phyloP scores from a whole-genome alignment of 2,113 vertebrate genomes.

The Nycticorax nycticorax region DNA sequence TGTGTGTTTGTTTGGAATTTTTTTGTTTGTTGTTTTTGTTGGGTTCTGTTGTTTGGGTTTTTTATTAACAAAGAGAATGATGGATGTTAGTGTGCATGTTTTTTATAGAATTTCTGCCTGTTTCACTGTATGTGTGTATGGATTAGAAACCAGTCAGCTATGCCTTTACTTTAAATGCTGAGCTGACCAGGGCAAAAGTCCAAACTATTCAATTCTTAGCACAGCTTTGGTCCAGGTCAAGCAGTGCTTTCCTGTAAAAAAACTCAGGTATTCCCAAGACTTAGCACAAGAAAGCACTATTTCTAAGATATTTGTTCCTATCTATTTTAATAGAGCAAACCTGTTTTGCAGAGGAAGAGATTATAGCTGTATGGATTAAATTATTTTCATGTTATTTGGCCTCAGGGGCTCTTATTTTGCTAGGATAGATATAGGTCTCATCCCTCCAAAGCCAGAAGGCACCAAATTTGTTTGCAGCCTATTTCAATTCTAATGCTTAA shows the following conservation, averaged over 20 bases:
- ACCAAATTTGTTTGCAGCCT: background rate
- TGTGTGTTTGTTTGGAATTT: too few relatives aligned
- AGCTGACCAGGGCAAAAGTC: background rate
- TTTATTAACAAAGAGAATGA: background rate
- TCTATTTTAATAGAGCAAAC: background rate
- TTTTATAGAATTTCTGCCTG: background rate
- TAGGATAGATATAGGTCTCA: background rate
- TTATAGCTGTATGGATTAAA: background rate
- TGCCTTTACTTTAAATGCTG: background rate
- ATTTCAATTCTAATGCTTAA: background rate
- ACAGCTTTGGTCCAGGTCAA: background rate
- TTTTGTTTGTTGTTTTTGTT: background rate
- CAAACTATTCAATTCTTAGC: background rate
- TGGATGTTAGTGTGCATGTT: rapidly evolving
- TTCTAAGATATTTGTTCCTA: background rate
- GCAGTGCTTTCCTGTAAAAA: background rate
- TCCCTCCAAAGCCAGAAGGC: background rate
- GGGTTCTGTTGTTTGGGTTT: background rate
- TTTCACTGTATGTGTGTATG: background rate
- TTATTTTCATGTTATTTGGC: background rate
- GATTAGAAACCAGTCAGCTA: background rate
- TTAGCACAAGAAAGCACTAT: background rate
- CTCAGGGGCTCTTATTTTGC: background rate
- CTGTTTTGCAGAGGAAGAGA: background rate
- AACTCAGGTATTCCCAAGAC: background rate